Base-by-base conservation (phyloP, 2,113 vertebrate genomes). In the Thunnus thynnus region DNA sequence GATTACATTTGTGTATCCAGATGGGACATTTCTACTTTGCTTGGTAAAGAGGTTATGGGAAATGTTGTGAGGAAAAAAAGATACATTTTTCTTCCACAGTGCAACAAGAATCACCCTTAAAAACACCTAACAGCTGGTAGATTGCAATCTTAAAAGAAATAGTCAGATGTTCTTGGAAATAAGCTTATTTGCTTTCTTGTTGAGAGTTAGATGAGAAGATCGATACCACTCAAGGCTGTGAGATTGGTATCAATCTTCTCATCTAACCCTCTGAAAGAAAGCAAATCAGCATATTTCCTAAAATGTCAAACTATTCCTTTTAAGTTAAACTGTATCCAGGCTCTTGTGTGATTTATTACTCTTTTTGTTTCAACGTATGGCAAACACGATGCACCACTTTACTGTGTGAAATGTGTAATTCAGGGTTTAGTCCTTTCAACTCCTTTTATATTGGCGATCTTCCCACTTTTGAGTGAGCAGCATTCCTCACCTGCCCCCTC, bases 401-500 rank as follows among this genome's bases (percentile, higher is more conserved):
- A 10, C 52, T 44, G 20, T 27, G 50, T 67, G 41, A 78, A 78
- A 46, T 70, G 65, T 3, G 25, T 55, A 51, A 78, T 63, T 76
- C 52, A 17, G 52, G 25, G 16, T 63, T 74, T 25, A 44, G 22
- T 56, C 55, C 44, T 74, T 76, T 73, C 32, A 51, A 58, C 72
- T 3, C 60, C 66, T 87, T 30, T 87, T 54, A 62, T 64, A 67
- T 55, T 78, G 82, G 77, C 76, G 22, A 17, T 13, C 12, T 13
- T 76, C 52, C 70, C 56, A 32, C 67, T 81, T 67, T 67, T 56
- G 72, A 82, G 65, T 57, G n/a, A 72, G 76, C 70, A 10, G 61
- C 77, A 56, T 77, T 76, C 85, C 69, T 85, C 83, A 91, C 85
- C 80, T 91, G 70, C 83, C 82, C 76, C 41, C 56, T 69, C 52